These are phyloP conservation scores for Diadema setosum DNA, from an alignment of 35 echinoderm and acorn worm species.

Conservation along the genomic window DNA sequence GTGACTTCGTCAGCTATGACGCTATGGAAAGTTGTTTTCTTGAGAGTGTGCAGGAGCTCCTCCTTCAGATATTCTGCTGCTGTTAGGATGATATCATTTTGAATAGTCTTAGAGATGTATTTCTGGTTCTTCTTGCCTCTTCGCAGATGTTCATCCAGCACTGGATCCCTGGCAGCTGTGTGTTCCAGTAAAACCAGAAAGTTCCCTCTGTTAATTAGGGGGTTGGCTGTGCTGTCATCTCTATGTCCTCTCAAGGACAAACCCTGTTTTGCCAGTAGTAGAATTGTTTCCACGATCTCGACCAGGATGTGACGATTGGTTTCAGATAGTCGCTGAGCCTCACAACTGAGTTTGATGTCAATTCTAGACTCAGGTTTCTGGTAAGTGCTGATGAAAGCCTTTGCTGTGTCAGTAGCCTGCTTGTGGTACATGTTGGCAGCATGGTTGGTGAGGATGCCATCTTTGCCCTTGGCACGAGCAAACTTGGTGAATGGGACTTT, in stretches of 20 bases:
- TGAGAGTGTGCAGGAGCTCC: background rate
- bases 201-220: constrained; percentile 23
- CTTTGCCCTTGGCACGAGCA: constrained; percentile 27
- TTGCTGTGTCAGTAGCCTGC: background rate
- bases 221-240: constrained; percentile 36
- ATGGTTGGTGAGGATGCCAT: constrained; percentile 32
- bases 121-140: constrained; percentile 10
- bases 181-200: constrained; percentile 22
- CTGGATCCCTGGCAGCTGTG: background rate
- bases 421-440: constrained; percentile 18
- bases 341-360: background rate
- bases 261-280: background rate
- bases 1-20: constrained; percentile 50
- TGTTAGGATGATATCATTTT: constrained; percentile 29
- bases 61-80: background rate
- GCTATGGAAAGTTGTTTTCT: background rate
- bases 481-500: constrained; percentile 28
- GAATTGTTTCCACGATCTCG: constrained; percentile 4
- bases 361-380: constrained; percentile 28
- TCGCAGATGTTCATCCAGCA: background rate
- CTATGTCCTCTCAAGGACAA: constrained; percentile 22
- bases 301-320: constrained; percentile 1
- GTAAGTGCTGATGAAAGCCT: constrained; percentile 28
- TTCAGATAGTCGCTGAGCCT: constrained; percentile 3
- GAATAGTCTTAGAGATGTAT: constrained; percentile 50